phyloP scores from a whole-genome alignment of 1,140 invertebrate genomes.

The Campoletis sonorensis region DNA sequence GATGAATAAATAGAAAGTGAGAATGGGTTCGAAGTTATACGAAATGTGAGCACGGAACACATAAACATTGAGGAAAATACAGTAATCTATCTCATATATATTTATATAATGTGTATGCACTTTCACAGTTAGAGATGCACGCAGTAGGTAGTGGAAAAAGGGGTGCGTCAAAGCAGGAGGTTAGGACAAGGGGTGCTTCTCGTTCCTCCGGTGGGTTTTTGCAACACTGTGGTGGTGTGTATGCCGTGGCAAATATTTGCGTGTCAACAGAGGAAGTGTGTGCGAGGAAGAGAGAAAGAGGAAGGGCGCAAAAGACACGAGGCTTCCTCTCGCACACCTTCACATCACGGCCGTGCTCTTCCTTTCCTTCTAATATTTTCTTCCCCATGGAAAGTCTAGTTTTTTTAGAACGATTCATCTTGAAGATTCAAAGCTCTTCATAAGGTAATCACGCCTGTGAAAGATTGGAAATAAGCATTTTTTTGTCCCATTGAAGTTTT shows the following conservation, averaged over 20 bases:
- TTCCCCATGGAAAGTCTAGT: not conserved
- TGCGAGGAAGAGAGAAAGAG: not conserved
- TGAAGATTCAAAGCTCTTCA: too few relatives aligned
- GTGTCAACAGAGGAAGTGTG: constrained; percentile 67
- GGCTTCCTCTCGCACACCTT: not conserved
- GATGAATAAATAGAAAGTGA: too few relatives aligned
- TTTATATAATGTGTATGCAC: not conserved
- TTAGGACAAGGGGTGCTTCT: constrained; percentile 58
- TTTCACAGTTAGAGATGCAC: not conserved
- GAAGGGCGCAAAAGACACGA: not conserved
- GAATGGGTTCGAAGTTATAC: too few relatives aligned
- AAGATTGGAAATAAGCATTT: too few relatives aligned
- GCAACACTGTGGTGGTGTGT: constrained; percentile 66
- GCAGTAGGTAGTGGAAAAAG: not conserved
- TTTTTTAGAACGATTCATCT: too few relatives aligned
- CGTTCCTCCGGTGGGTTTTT: constrained; percentile 51
- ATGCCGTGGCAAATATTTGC: constrained; percentile 73
- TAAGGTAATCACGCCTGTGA: too few relatives aligned
- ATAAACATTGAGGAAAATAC: not conserved
- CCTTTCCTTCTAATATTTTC: not conserved
- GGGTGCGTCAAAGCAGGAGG: constrained; percentile 9
- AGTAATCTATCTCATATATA: not conserved
- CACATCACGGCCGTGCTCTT: not conserved
- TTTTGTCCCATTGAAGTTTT: too few relatives aligned
- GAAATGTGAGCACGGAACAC: too few relatives aligned